Percentiles rank a stretch among this genome's conserved stretches.
Evolutionary conservation across 2,888 invertebrate species (phyloP).

Genomic region (Belgica antarctica): DNA sequence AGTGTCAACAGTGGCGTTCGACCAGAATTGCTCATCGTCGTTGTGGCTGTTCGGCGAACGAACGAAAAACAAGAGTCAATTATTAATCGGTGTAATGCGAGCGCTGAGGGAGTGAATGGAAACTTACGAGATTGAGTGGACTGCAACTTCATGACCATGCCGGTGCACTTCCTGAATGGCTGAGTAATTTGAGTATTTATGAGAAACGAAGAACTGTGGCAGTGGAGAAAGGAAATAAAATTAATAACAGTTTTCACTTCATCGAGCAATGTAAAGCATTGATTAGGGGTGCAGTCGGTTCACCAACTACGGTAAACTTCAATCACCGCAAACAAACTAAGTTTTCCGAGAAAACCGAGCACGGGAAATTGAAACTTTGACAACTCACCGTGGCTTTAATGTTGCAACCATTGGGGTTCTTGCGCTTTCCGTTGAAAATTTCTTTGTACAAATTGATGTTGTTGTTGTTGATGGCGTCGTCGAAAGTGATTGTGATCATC

Average conservation of each 20-base stretch:
- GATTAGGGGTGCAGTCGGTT: too few species aligned
- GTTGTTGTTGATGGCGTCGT: conserved; percentile 93
- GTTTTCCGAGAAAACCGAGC: too few species aligned
- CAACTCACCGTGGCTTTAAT: conserved; percentile 71
- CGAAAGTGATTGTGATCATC: conserved; percentile 92
- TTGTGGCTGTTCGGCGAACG: conserved; percentile 68
- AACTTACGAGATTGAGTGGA: conserved; percentile 89
- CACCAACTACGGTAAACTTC: too few species aligned
- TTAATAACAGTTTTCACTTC: conserved; percentile 25
- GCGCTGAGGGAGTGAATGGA: conserved; percentile 40
- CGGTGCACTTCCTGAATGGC: conserved; percentile 88
- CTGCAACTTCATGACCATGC: conserved; percentile 90
- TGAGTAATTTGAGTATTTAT: conserved; percentile 91
- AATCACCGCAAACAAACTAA: too few species aligned
- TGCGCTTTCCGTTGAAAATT: conserved; percentile 83
- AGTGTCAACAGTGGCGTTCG: conserved; percentile 84
- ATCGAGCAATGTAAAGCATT: not conserved
- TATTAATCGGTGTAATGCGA: conserved; percentile 23
- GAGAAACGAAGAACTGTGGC: conserved; percentile 74
- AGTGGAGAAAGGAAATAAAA: not conserved
- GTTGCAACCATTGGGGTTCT: conserved; percentile 90
- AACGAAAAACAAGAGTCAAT: conserved; percentile 12
- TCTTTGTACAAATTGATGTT: conserved; percentile 92
- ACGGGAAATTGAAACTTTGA: too few species aligned
- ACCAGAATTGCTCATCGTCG: conserved; percentile 89